A percentile compares a stretch with the other conserved stretches of the same genome.
These are phyloP conservation scores for Hyposoter didymator DNA, from an alignment of 2,888 invertebrate species.

Conservation along the genomic window DNA sequence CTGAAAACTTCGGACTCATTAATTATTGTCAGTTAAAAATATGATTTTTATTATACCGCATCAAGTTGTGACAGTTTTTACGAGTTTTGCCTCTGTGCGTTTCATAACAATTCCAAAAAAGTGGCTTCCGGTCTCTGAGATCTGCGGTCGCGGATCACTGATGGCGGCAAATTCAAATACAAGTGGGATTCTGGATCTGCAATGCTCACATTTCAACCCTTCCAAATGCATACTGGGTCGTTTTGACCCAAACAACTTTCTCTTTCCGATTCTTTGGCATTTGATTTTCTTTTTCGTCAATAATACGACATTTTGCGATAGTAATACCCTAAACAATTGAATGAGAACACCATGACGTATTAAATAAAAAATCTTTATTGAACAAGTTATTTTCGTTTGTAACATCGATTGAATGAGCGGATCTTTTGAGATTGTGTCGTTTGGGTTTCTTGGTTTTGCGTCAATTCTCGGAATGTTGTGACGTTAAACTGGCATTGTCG, in stretches of 20 bases:
- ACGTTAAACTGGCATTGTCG: too few species aligned
- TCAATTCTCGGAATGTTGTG: background rate
- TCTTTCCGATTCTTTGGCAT: too few species aligned
- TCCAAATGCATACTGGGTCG: too few species aligned
- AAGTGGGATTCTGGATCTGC: background rate
- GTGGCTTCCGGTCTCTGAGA: background rate
- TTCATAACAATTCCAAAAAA: background rate
- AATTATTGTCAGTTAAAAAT: constrained; percentile 8
- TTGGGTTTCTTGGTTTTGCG: background rate
- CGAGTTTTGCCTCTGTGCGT: background rate
- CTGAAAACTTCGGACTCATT: background rate
- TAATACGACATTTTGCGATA: too few species aligned
- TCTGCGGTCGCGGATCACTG: background rate
- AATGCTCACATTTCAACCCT: too few species aligned
- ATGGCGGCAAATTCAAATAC: background rate
- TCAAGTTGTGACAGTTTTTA: constrained; percentile 24
- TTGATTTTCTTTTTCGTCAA: too few species aligned
- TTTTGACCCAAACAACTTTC: too few species aligned
- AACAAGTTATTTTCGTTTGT: background rate
- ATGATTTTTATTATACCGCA: background rate
- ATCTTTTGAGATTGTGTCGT: background rate
- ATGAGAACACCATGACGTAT: background rate
- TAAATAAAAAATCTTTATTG: constrained; percentile 8
- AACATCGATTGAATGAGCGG: background rate
- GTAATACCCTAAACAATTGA: too few species aligned